Percentiles rank a stretch among this genome's conserved stretches.
phyloP scores from a whole-genome alignment of 2,113 vertebrate genomes.

The Empidonax traillii region DNA sequence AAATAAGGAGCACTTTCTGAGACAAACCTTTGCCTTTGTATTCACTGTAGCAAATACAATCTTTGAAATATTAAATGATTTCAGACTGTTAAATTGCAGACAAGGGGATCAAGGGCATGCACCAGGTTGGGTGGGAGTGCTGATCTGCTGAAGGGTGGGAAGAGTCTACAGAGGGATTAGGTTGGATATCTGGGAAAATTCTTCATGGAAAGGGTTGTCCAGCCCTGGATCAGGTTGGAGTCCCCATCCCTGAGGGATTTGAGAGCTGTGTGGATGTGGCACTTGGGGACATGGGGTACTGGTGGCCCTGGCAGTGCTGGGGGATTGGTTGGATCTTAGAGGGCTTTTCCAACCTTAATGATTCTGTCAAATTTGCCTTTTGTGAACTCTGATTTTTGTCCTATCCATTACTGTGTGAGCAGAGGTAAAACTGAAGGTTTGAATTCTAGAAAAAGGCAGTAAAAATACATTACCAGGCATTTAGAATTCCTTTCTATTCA shows the following conservation, averaged over 20 bases:
- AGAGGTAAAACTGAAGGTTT: background rate
- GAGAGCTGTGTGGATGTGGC: background rate
- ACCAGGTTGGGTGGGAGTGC: background rate
- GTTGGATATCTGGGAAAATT: background rate
- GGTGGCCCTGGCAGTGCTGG: background rate
- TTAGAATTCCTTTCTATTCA: constrained; percentile 42
- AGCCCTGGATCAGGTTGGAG: background rate
- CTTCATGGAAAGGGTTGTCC: background rate
- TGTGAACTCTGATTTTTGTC: background rate
- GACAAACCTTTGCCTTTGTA: background rate
- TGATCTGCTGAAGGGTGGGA: background rate
- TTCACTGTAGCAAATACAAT: background rate
- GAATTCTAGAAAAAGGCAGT: background rate
- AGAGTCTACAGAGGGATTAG: background rate
- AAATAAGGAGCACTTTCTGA: background rate
- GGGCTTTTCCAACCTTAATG: background rate
- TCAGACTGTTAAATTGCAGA: background rate
- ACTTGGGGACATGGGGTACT: background rate
- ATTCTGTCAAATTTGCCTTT: background rate
- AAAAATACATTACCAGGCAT: background rate
- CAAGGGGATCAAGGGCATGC: background rate
- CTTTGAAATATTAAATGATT: background rate
- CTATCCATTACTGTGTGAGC: background rate
- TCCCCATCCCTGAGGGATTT: background rate
- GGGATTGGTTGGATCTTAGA: background rate